phyloP scores from a whole-genome alignment of 2,797 vertebrate genomes.

The Molossus molossus region DNA sequence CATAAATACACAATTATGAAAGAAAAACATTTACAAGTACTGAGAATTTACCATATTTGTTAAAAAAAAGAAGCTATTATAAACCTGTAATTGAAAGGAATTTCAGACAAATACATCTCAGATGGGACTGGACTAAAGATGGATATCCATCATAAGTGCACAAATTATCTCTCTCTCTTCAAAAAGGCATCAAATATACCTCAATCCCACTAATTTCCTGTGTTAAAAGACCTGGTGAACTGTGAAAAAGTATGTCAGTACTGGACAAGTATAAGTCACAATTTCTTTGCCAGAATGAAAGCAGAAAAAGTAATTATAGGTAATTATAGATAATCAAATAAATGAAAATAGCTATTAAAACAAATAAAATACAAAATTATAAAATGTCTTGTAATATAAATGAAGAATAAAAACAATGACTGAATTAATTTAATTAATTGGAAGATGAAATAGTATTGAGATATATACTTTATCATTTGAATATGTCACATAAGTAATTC shows the following conservation, averaged over 20 bases:
- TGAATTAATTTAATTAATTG: not conserved
- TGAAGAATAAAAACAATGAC: not conserved
- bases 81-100: not conserved
- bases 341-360: not conserved
- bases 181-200: not conserved
- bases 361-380: not conserved
- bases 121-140: not conserved
- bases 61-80: not conserved
- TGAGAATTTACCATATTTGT: not conserved
- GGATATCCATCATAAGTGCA: not conserved
- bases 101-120: not conserved
- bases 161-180: not conserved
- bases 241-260: not conserved
- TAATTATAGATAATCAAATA: not conserved
- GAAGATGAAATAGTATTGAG: not conserved
- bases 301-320: not conserved
- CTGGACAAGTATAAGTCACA: not conserved
- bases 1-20: not conserved
- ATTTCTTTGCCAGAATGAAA: constrained; percentile 24
- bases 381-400: not conserved
- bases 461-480: not conserved
- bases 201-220: not conserved
- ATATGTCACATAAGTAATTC: not conserved
- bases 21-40: not conserved
- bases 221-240: not conserved